A percentile compares a stretch with the other conserved stretches of the same genome.
phyloP scores from a whole-genome alignment of 2,797 vertebrate species.

The Gambusia yucatana region DNA sequence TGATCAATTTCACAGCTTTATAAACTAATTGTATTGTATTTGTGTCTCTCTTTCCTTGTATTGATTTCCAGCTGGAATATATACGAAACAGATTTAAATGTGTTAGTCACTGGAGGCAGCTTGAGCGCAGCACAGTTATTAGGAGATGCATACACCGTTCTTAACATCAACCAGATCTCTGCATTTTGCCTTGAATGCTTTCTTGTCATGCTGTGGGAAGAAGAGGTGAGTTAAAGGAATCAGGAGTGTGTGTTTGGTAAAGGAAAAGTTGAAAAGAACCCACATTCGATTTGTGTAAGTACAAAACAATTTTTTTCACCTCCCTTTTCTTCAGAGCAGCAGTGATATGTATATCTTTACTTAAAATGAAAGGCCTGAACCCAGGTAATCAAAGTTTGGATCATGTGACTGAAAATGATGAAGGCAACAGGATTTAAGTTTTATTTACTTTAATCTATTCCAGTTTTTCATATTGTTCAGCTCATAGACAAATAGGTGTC shows the following conservation, averaged over 20 bases:
- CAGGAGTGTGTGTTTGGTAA: constrained; percentile 17
- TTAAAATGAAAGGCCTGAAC: constrained; percentile 56
- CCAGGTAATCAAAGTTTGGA: constrained; percentile 66
- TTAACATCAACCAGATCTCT: constrained; percentile 46
- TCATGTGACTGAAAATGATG: constrained; percentile 66
- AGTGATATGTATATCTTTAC: constrained; percentile 47
- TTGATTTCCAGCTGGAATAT: constrained; percentile 41
- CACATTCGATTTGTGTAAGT: constrained; percentile 46
- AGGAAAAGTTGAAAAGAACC: constrained; percentile 28
- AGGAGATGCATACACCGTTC: constrained; percentile 52
- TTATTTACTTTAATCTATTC: constrained; percentile 17
- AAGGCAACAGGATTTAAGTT: constrained; percentile 24
- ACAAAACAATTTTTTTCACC: constrained; percentile 49
- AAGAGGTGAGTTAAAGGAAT: constrained; percentile 39
- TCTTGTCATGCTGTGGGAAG: constrained; percentile 42
- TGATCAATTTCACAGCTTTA: constrained; percentile 36
- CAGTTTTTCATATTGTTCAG: constrained; percentile 7
- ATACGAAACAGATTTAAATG: constrained; percentile 17
- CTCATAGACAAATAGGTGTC: constrained; percentile 3
- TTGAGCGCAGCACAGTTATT: constrained; percentile 47
- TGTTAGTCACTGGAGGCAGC: constrained; percentile 33
- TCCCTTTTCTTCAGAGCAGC: constrained; percentile 37
- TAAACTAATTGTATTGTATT: constrained; percentile 32
- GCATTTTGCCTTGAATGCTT: constrained; percentile 36
- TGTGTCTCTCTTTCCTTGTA: constrained; percentile 11